Base-by-base conservation (phyloP, 2,888 invertebrate species). In the Mactromeris polynyma region DNA sequence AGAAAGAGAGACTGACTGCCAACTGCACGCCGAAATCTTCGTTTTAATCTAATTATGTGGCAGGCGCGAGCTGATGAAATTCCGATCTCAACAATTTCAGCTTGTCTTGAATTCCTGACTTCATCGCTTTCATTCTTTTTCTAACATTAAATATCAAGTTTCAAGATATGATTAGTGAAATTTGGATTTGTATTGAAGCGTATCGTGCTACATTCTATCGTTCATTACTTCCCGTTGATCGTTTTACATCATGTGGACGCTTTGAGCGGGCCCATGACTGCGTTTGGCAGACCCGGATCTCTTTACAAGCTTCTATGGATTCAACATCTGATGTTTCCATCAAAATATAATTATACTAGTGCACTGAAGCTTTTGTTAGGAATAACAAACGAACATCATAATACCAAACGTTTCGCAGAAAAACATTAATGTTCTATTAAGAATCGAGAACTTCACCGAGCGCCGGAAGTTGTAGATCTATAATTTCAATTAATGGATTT, bases 1-100 rank as follows among this genome's bases (percentile, higher is more conserved):
- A 82, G 86, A 51, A 89, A 83, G 51, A 64, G 78, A 69, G 86
- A 83, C 36, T n/a, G 73, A 36, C 85, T 88, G 85, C 89, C 85
- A 89, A 83, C 78, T 69, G 86, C 85, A 85, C 33, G 79, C 58
- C 64, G 69, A 83, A 86, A 89, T 82, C 87, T 85, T 83, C 78
- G 79, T 51, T 84, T 88, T 92, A 92, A 92, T 92, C 92, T 89
- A 90, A 92, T 92, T 89, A 92, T 89, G 81, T 83, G 86, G 81
- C 84, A 69, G 86, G 54, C 51, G 86, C 81, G 42, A 54, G 85
- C 42, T 58, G 91, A 87, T 88, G 90, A 91, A 91, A 90, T 91
- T 85, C 91, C 90, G 85, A 81, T 84, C 88, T 81, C 73, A 26
- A 82, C 46, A 46, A 58, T 87, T 42, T 26, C 73, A 42, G 58